Conservation (phyloP, 1,140 invertebrate species). For the Drosophila orena region DNA sequence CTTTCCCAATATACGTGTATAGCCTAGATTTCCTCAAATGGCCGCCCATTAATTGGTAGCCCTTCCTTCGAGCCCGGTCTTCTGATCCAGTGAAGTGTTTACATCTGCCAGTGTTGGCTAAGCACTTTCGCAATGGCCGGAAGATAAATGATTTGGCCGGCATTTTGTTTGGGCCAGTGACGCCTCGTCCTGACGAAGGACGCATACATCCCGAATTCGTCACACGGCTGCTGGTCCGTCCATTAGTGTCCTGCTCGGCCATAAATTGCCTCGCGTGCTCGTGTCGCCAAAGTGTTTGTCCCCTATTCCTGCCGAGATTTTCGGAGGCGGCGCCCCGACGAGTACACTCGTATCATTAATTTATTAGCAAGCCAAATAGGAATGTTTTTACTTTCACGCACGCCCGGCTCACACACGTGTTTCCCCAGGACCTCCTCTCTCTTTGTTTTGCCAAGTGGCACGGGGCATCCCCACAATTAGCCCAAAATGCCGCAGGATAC, state of each 20-base stretch:
- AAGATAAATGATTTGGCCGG: constrained; percentile 42
- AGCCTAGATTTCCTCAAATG: too few species aligned
- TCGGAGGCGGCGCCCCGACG: constrained; percentile 13
- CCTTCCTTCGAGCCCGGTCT: not conserved
- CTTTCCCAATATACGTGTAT: too few species aligned
- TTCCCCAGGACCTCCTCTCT: constrained; percentile 13
- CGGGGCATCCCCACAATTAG: constrained; percentile 46
- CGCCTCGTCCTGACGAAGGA: constrained; percentile 2
- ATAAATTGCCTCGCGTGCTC: constrained; percentile 52
- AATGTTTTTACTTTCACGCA: constrained; percentile 52
- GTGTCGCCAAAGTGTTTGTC: constrained; percentile 67
- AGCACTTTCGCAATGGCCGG: constrained; percentile 12
- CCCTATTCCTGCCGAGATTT: constrained; percentile 61
- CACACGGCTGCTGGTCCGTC: constrained; percentile 34
- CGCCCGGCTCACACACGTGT: constrained; percentile 45
- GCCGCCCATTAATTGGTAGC: not conserved
- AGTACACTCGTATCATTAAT: constrained; percentile 70
- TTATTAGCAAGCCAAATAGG: constrained; percentile 81
- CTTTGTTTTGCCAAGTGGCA: constrained; percentile 34
- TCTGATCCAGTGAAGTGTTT: constrained; percentile 24
- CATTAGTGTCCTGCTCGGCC: constrained; percentile 18
- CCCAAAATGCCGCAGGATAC: constrained; percentile 19
- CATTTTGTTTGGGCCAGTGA: constrained; percentile 30
- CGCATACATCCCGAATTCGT: constrained; percentile 29
- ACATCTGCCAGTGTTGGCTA: constrained; percentile 22